phyloP scores from a whole-genome alignment of 2,113 vertebrate genomes.

The Spilogale gracilis region DNA sequence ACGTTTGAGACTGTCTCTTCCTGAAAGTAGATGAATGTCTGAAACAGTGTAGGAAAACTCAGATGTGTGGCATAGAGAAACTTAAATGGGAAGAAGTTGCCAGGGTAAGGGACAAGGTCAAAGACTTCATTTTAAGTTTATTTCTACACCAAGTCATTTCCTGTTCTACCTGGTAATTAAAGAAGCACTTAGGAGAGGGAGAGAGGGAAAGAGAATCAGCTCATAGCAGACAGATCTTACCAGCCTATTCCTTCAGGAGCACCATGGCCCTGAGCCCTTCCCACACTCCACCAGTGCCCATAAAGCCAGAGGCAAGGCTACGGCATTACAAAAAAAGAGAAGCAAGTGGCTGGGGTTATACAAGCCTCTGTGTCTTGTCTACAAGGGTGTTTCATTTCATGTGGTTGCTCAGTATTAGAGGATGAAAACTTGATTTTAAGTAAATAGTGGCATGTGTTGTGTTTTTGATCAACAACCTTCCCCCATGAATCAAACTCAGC shows the following conservation, averaged over 20 bases:
- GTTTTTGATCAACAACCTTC: constrained; percentile 40
- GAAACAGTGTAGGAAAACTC: neutral
- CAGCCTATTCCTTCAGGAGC: neutral
- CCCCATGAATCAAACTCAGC: neutral
- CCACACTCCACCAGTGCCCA: neutral
- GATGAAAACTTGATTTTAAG: constrained; percentile 58
- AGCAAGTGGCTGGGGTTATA: neutral
- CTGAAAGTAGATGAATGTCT: neutral
- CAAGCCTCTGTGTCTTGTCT: constrained; percentile 31
- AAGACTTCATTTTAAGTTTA: neutral
- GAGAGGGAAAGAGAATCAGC: neutral
- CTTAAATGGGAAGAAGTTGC: neutral
- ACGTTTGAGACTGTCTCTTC: neutral
- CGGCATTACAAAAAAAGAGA: neutral
- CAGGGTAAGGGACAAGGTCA: neutral
- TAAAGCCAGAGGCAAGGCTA: neutral
- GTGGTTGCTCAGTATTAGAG: constrained; percentile 14
- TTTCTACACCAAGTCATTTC: neutral
- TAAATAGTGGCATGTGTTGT: constrained; percentile 49
- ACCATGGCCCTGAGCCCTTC: neutral
- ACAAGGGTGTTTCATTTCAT: constrained; percentile 38
- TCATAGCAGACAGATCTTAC: neutral
- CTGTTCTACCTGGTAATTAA: neutral
- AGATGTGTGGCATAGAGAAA: neutral
- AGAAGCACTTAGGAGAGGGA: neutral